Base-by-base conservation (phyloP, 2,797 vertebrate species). In the Chromobotia macracanthus region DNA sequence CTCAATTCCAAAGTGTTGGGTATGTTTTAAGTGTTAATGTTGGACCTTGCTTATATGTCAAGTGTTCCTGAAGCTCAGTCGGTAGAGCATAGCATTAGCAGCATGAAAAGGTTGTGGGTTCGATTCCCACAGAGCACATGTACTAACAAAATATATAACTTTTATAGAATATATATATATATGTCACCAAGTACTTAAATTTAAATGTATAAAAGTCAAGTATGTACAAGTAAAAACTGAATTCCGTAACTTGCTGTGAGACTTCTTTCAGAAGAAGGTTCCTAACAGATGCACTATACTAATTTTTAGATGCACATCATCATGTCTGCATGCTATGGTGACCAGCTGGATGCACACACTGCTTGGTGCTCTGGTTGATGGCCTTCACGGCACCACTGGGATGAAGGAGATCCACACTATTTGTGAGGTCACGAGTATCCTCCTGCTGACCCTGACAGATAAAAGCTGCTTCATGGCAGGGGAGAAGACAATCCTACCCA, bases 371-470 rank as follows among this genome's bases (percentile, higher is more conserved):
- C 53, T 76, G 74, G 64, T 46, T 13, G 2, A 67, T 5, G 48
- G 74, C 74, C 63, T 76, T 68, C 51, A 46, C 64, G 68, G 51
- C 64, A 68, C 16, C 63, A 46, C 41, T 10, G 46, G 16, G 21
- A 60, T 77, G 69, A 65, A 61, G 23, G 58, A 50, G 28, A 77
- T 41, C 25, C 15, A 31, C 69, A 58, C 90, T 90, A 88, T 90
- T 84, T 80, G 18, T 87, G 90, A 85, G 79, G 85, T 73, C 86
- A 85, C 46, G 63, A 85, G 89, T 83, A 55, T 83, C 87, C 87
- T 84, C 92, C 88, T 90, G 91, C 88, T 90, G 88, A 88, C 88
- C 89, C 91, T 88, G 90, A 92, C 90, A 91, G 91, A 94, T 93
- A 89, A 94, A 93, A 93, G 93, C 90, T 89, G 89, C 73, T 85